These are phyloP conservation scores for Alethe diademata DNA, from an alignment of 2,113 vertebrate species.

Conservation along the genomic window DNA sequence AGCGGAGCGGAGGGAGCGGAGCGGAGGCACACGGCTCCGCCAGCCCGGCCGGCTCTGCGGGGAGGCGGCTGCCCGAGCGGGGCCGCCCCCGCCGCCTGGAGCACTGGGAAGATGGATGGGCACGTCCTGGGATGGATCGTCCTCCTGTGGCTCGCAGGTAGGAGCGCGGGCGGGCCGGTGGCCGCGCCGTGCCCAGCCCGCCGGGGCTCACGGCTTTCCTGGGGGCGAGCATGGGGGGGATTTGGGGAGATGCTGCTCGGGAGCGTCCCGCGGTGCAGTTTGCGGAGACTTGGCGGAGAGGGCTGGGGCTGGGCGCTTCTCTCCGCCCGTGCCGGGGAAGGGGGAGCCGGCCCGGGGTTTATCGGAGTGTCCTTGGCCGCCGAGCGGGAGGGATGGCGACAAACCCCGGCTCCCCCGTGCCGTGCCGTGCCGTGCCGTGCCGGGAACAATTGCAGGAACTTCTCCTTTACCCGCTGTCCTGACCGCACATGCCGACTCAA, in stretches of 20 bases:
- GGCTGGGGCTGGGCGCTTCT: not conserved
- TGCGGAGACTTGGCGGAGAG: not conserved
- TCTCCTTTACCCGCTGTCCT: not conserved
- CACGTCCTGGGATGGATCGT: conserved; percentile 62
- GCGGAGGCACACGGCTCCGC: not conserved
- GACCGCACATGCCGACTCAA: not conserved
- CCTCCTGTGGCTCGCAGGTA: conserved; percentile 75
- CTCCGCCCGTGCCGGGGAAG: not conserved
- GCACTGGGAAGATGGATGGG: conserved; percentile 66
- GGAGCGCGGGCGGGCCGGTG: not conserved
- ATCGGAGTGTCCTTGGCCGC: not conserved
- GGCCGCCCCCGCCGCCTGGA: not conserved
- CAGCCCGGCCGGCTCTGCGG: not conserved
- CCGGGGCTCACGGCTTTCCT: not conserved
- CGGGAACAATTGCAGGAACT: conserved; percentile 29
- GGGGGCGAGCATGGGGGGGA: not conserved
- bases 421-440: not conserved
- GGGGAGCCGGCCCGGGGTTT: not conserved
- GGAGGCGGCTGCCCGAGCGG: not conserved
- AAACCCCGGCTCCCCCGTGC: not conserved
- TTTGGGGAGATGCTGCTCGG: not conserved
- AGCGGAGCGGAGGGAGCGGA: not conserved
- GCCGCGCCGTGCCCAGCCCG: not conserved
- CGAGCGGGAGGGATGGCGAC: not conserved
- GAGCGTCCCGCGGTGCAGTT: not conserved